A percentile compares a stretch with the other conserved stretches of the same genome.
phyloP scores from a whole-genome alignment of 2,888 invertebrate species.

The Pheosia tremula region DNA sequence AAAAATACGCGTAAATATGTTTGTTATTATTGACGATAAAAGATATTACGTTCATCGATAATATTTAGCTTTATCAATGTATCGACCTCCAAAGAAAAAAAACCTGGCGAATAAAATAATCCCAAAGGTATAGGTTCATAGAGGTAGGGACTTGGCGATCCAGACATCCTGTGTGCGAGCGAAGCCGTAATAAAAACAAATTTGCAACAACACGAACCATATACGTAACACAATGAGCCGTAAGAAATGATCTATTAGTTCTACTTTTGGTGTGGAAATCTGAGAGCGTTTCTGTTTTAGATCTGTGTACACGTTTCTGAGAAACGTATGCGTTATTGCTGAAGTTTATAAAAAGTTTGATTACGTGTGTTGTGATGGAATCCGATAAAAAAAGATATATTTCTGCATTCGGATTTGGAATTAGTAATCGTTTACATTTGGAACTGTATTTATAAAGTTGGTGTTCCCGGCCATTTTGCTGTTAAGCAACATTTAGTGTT shows the following conservation, averaged over 20 bases:
- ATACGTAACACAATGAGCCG: slow-evolving; percentile 43
- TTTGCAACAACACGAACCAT: slow-evolving; percentile 35
- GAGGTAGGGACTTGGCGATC: slow-evolving; percentile 53
- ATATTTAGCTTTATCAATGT: slow-evolving; percentile 35
- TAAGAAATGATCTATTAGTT: slow-evolving; percentile 39
- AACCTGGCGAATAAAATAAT: slow-evolving; percentile 28
- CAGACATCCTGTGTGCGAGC: slow-evolving; percentile 57
- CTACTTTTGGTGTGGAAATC: slow-evolving; percentile 44
- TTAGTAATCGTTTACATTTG: no score
- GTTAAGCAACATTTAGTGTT: no score
- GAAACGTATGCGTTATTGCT: slow-evolving; percentile 30
- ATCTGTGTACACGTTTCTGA: slow-evolving; percentile 30
- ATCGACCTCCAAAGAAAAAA: slow-evolving; percentile 22
- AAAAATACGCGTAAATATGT: slow-evolving; percentile 22
- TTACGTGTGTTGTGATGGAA: slow-evolving; percentile 35
- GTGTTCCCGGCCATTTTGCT: no score
- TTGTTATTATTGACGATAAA: slow-evolving; percentile 43
- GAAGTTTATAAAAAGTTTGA: slow-evolving; percentile 36
- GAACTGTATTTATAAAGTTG: no score
- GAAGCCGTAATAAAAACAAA: slow-evolving; percentile 37
- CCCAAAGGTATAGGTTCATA: slow-evolving; percentile 48
- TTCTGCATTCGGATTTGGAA: slow-evolving; percentile 8
- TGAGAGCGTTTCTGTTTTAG: slow-evolving; percentile 37
- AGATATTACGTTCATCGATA: slow-evolving; percentile 42
- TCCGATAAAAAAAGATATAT: slow-evolving; percentile 26